A percentile compares a stretch with the other conserved stretches of the same genome.
Conservation (phyloP, 2,113 vertebrate genomes). For the Cacatua alba region DNA sequence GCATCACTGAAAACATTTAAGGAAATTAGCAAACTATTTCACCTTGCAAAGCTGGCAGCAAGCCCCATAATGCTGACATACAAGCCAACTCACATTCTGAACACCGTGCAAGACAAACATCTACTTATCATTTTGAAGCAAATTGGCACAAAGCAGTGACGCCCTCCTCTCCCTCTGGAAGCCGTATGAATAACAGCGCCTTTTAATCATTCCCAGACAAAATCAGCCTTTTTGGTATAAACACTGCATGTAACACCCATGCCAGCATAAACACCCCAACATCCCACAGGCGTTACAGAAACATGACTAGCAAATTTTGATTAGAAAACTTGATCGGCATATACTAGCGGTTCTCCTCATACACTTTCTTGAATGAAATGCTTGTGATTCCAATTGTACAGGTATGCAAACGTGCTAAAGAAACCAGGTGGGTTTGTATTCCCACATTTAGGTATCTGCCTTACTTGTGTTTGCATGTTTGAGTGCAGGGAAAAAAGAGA, state of each 20-base stretch:
- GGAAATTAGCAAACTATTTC: constrained; percentile 78
- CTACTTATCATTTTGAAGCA: constrained; percentile 55
- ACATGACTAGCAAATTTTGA: background rate
- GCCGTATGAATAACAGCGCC: background rate
- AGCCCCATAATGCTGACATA: constrained; percentile 52
- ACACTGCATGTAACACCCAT: constrained; percentile 18
- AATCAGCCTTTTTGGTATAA: background rate
- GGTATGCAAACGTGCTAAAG: background rate
- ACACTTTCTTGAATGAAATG: background rate
- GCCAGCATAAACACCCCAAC: background rate
- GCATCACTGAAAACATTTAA: constrained; percentile 75
- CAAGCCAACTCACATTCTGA: constrained; percentile 49
- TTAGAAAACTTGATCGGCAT: background rate
- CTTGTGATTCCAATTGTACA: background rate
- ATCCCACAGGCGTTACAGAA: background rate
- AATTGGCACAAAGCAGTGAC: constrained; percentile 43
- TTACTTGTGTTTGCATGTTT: background rate
- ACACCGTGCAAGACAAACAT: constrained; percentile 3
- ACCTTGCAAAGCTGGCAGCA: constrained; percentile 68
- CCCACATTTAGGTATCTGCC: background rate
- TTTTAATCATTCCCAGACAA: constrained; percentile 23
- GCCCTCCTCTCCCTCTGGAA: background rate
- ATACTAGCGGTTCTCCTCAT: background rate
- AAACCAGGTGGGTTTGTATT: background rate
- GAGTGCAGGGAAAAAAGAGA: background rate